phyloP scores from a whole-genome alignment of 2,113 vertebrate genomes.

The Neodon shergylaensis region DNA sequence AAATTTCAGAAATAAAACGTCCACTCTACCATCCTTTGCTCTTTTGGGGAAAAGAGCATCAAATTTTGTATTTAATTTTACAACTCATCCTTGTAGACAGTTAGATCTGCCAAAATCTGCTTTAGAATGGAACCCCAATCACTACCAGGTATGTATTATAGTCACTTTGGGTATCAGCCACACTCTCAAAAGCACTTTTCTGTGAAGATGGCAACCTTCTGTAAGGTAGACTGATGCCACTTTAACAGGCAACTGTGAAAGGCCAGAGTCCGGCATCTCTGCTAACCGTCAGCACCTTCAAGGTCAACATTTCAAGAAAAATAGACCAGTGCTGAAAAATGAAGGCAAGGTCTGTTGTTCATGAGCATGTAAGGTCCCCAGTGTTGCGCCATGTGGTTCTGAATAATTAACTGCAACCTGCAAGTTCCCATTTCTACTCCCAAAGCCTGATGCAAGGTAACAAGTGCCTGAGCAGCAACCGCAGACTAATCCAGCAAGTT shows the following conservation, averaged over 20 bases:
- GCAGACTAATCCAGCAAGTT: background rate
- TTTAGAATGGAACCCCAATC: conserved; percentile 4
- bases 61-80: conserved; percentile 47
- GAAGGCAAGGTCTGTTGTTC: background rate
- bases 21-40: background rate
- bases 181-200: conserved; percentile 18
- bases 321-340: conserved; percentile 10
- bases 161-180: background rate
- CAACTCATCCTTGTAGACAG: conserved; percentile 13
- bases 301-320: conserved; percentile 16
- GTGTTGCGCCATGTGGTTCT: background rate
- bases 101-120: background rate
- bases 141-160: background rate
- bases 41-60: background rate
- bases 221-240: background rate
- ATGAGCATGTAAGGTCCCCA: background rate
- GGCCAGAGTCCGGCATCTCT: conserved; percentile 3
- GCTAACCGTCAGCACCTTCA: background rate
- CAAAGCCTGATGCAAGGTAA: background rate
- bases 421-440: background rate
- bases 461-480: background rate
- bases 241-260: background rate
- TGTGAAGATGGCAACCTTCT: background rate
- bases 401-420: conserved; percentile 10
- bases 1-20: conserved; percentile 34